Conservation (phyloP, 1,140 invertebrate species). For the Polyergus mexicanus region DNA sequence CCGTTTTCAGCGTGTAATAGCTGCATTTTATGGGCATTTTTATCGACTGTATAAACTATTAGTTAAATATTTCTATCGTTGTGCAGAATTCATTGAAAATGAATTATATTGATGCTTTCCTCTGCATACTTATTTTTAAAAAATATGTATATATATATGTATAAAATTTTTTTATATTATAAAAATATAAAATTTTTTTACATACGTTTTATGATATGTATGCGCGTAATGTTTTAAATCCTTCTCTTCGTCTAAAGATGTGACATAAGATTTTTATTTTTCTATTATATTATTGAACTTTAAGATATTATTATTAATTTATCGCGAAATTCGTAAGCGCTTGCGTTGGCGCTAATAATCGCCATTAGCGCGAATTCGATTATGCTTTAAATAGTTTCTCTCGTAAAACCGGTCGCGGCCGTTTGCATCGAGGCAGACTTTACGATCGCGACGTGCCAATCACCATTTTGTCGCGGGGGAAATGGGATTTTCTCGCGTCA, state of each 20-base stretch:
- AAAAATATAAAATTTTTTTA: not conserved
- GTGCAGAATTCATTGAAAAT: not conserved
- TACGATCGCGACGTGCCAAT: constrained; percentile 57
- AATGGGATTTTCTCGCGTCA: constrained; percentile 55
- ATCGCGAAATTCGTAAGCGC: constrained; percentile 45
- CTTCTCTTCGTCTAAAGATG: not conserved
- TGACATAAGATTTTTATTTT: not conserved
- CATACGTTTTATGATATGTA: not conserved
- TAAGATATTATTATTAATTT: not conserved
- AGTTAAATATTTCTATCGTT: not conserved
- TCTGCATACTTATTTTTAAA: not conserved
- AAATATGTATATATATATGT: not conserved
- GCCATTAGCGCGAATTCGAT: constrained; percentile 68
- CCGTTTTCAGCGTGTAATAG: constrained; percentile 33
- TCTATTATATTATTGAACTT: not conserved
- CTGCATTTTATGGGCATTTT: constrained; percentile 8
- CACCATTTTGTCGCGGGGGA: constrained; percentile 57
- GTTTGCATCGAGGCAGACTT: constrained; percentile 48
- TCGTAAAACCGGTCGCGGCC: constrained; percentile 69
- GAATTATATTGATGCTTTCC: not conserved
- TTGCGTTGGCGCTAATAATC: constrained; percentile 62
- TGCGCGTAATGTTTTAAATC: not conserved
- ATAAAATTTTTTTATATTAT: not conserved
- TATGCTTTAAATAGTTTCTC: constrained; percentile 74
- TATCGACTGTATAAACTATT: not conserved